These are phyloP conservation scores for Amphipoea oculea DNA, from an alignment of 2,888 invertebrate species.

Conservation along the genomic window DNA sequence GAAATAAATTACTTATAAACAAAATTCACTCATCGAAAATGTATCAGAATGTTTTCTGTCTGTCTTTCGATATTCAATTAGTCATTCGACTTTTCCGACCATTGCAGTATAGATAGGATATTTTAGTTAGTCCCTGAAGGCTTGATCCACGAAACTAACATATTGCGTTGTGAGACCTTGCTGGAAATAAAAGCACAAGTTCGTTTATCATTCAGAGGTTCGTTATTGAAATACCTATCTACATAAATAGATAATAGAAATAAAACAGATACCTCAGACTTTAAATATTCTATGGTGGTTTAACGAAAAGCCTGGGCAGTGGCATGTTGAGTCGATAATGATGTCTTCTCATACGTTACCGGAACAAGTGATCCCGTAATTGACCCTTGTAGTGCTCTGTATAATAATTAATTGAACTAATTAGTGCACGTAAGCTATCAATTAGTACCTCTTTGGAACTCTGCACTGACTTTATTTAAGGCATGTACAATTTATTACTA, in stretches of 20 bases:
- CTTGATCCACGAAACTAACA: slow-evolving; percentile 37
- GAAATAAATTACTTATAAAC: slow-evolving; percentile 70
- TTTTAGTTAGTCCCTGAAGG: slow-evolving; percentile 46
- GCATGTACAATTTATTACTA: neutral
- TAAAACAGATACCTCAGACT: slow-evolving; percentile 2
- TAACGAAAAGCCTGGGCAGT: neutral
- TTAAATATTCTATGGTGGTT: neutral
- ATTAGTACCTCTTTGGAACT: neutral
- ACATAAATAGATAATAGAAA: slow-evolving; percentile 37
- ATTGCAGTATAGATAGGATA: slow-evolving; percentile 24
- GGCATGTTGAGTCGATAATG: neutral
- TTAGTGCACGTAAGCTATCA: slow-evolving; percentile 10
- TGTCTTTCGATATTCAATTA: slow-evolving; percentile 66
- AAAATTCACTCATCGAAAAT: slow-evolving; percentile 63
- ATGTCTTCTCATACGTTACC: slow-evolving; percentile 19
- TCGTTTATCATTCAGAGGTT: slow-evolving; percentile 36
- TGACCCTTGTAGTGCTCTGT: slow-evolving; percentile 40
- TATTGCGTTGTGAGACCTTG: slow-evolving; percentile 50
- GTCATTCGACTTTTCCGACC: slow-evolving; percentile 50
- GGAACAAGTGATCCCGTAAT: slow-evolving; percentile 43
- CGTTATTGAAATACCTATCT: slow-evolving; percentile 29
- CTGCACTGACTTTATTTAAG: neutral
- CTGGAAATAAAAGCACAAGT: slow-evolving; percentile 49
- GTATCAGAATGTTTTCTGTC: slow-evolving; percentile 64
- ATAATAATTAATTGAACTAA: slow-evolving; percentile 37